Percentiles rank a stretch among this genome's conserved stretches.
Evolutionary conservation across 2,888 invertebrate species (phyloP).

Genomic region (Dicycla oo): DNA sequence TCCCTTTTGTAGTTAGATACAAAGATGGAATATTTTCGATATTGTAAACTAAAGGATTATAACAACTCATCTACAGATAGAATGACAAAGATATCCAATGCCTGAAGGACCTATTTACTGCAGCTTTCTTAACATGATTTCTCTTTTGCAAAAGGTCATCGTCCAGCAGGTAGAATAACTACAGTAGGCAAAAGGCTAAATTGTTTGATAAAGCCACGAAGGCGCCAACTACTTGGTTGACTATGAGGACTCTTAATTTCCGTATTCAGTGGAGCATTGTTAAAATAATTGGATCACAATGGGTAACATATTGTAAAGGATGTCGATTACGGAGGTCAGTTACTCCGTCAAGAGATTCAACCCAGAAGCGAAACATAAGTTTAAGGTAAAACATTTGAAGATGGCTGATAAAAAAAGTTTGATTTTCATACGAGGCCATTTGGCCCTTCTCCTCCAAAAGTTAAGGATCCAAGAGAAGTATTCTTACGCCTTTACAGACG

Average conservation of each 20-base stretch:
- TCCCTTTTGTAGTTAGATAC: not conserved
- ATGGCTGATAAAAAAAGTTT: not conserved
- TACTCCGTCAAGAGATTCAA: not conserved
- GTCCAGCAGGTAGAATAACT: not conserved
- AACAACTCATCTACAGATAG: no score
- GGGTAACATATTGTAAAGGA: constrained; percentile 17
- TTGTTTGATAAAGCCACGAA: constrained; percentile 7
- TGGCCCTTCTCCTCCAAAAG: not conserved
- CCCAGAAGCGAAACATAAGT: not conserved
- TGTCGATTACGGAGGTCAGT: not conserved
- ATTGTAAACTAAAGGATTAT: no score
- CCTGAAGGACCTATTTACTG: not conserved
- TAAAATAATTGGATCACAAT: constrained; percentile 41
- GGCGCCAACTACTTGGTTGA: not conserved
- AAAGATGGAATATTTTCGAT: not conserved
- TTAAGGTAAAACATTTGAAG: not conserved
- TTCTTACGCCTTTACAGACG: not conserved
- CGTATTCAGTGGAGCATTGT: constrained; percentile 6
- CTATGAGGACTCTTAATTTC: not conserved
- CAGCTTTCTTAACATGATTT: not conserved
- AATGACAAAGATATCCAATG: not conserved
- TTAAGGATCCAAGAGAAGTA: not conserved
- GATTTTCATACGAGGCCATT: not conserved
- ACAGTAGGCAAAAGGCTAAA: constrained; percentile 1
- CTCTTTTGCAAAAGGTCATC: not conserved